These are phyloP conservation scores for Hydropsyche betteni DNA, from an alignment of 2,888 invertebrate species.

Conservation along the genomic window DNA sequence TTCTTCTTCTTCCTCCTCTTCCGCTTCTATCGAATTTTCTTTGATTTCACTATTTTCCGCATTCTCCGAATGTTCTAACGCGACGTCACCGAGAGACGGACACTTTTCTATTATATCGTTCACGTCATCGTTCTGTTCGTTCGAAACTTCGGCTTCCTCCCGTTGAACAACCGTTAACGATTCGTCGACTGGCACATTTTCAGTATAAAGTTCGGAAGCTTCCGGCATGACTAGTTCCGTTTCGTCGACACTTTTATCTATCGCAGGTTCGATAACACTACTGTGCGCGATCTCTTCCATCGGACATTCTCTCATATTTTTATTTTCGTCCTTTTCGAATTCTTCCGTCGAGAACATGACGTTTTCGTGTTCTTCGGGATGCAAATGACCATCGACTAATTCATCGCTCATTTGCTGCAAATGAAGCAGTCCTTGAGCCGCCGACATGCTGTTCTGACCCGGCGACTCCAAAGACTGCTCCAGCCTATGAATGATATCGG, in stretches of 20 bases:
- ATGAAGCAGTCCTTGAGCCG: slow-evolving; percentile 49
- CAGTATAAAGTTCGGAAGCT: background rate
- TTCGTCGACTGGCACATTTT: slow-evolving; percentile 33
- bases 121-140: background rate
- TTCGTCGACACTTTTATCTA: slow-evolving; percentile 20
- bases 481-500: slow-evolving; percentile 71
- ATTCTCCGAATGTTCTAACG: background rate
- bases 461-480: slow-evolving; percentile 67
- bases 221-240: slow-evolving; percentile 2
- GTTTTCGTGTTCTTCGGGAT: background rate
- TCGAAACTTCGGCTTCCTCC: slow-evolving; percentile 29
- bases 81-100: background rate
- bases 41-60: background rate
- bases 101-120: slow-evolving; percentile 4
- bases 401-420: slow-evolving; percentile 48
- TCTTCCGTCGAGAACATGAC: slow-evolving; percentile 3
- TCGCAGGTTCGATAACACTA: background rate
- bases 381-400: slow-evolving; percentile 52
- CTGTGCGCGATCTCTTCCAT: background rate
- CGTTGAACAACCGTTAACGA: slow-evolving; percentile 50
- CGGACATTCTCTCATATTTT: background rate
- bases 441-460: slow-evolving; percentile 55
- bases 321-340: background rate
- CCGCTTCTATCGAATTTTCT: slow-evolving; percentile 16
- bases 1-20: slow-evolving; percentile 22